Conservation (phyloP, 1,140 invertebrate genomes). For the Drosophila dunni region DNA sequence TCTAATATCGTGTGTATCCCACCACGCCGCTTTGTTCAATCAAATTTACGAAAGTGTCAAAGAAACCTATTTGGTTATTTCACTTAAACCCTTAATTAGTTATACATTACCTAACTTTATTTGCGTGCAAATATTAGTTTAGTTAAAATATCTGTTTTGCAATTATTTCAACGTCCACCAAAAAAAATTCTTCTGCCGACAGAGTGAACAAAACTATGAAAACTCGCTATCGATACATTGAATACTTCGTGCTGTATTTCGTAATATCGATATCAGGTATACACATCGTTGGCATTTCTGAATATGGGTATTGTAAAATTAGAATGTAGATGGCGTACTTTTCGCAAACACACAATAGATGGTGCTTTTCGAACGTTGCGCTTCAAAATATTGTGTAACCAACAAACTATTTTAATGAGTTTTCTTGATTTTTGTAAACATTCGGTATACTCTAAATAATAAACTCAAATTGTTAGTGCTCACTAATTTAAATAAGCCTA, state of each 20-base stretch:
- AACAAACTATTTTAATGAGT: too few species aligned
- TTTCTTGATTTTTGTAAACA: too few species aligned
- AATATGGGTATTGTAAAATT: neutral
- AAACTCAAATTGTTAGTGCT: too few species aligned
- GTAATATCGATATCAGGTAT: too few species aligned
- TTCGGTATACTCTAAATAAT: too few species aligned
- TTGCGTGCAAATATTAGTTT: neutral
- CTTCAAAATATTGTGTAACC: too few species aligned
- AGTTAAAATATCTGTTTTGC: slow-evolving; percentile 8
- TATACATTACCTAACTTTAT: slow-evolving; percentile 28
- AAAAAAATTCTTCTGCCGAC: slow-evolving; percentile 34
- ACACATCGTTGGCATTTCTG: too few species aligned
- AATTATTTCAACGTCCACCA: slow-evolving; percentile 21
- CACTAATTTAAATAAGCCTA: too few species aligned
- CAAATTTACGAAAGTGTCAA: slow-evolving; percentile 13
- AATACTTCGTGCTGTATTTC: too few species aligned
- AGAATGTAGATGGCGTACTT: neutral
- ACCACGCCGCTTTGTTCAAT: slow-evolving; percentile 31
- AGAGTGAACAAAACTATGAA: neutral
- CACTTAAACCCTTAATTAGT: neutral
- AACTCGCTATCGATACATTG: neutral
- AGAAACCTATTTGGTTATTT: neutral
- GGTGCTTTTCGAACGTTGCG: too few species aligned
- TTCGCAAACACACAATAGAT: neutral
- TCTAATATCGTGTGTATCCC: slow-evolving; percentile 44